Evolutionary conservation across 1,140 invertebrate species (phyloP).

Genomic region (Drosophila mauritiana): DNA sequence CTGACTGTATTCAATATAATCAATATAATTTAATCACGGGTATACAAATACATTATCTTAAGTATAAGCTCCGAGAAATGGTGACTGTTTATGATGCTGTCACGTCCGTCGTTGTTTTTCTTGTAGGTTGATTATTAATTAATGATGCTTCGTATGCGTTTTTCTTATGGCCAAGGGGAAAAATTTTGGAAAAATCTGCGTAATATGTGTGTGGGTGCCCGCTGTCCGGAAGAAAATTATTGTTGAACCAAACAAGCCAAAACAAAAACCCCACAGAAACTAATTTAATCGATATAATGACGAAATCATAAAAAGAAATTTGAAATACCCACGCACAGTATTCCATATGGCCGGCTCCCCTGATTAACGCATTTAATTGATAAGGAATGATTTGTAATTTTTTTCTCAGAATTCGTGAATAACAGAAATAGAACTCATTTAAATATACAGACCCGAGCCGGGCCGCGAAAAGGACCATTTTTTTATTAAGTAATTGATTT

Average conservation of each 20-base stretch:
- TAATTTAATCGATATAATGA: constrained; percentile 69
- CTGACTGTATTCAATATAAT: no score
- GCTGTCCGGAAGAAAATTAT: constrained; percentile 42
- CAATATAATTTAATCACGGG: no score
- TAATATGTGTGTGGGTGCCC: constrained; percentile 12
- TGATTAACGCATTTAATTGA: constrained; percentile 69
- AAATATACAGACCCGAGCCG: no score
- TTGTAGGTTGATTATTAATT: constrained; percentile 74
- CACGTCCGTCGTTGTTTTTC: constrained; percentile 35
- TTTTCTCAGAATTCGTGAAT: neutral
- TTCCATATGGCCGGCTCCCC: constrained; percentile 2
- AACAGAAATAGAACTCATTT: no score
- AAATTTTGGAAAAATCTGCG: constrained; percentile 26
- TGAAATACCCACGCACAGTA: constrained; percentile 59
- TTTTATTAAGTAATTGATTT: no score
- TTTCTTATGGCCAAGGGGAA: constrained; percentile 55
- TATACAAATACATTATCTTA: no score
- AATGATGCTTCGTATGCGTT: constrained; percentile 72
- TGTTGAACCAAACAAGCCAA: constrained; percentile 23
- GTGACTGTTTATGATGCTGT: constrained; percentile 55
- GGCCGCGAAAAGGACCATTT: no score
- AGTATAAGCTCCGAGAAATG: neutral
- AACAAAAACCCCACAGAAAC: neutral
- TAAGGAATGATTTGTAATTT: constrained; percentile 23
- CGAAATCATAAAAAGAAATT: constrained; percentile 64